Conservation (phyloP, 2,888 invertebrate genomes). For the Netelia inedita region DNA sequence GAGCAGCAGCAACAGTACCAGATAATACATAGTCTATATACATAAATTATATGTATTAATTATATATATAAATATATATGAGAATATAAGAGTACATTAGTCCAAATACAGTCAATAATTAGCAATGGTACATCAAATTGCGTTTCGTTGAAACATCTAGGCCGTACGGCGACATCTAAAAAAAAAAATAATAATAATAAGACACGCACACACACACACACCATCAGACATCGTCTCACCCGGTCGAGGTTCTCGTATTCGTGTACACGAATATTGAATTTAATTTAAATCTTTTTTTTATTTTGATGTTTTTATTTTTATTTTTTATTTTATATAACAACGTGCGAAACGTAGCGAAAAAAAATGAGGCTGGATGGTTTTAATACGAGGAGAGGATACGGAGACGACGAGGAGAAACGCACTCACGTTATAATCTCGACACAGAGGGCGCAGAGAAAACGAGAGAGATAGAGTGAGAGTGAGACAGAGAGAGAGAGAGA, state of each 20-base stretch:
- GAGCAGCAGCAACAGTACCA: conserved; percentile 45
- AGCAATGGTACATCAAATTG: conserved; percentile 50
- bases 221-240: conserved; percentile 62
- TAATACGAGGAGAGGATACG: conserved; percentile 5
- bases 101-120: conserved; percentile 5
- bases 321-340: neutral
- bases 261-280: conserved; percentile 19
- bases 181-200: conserved; percentile 16
- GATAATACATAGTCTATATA: conserved; percentile 55
- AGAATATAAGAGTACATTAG: conserved; percentile 12
- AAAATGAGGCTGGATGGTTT: neutral
- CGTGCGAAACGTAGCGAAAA: neutral
- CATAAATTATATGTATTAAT: too few relatives aligned
- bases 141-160: conserved; percentile 58
- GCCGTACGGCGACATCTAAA: conserved; percentile 62
- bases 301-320: too few relatives aligned
- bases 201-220: conserved; percentile 33
- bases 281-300: too few relatives aligned
- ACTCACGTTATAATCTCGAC: conserved; percentile 51
- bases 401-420: conserved; percentile 39
- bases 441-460: conserved; percentile 30
- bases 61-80: conserved; percentile 52
- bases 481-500: conserved; percentile 52
- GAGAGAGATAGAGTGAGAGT: neutral
- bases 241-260: conserved; percentile 38